Percentiles rank a stretch among this genome's conserved stretches.
phyloP scores from a whole-genome alignment of 2,797 vertebrate species.

The Notamacropus eugenii region DNA sequence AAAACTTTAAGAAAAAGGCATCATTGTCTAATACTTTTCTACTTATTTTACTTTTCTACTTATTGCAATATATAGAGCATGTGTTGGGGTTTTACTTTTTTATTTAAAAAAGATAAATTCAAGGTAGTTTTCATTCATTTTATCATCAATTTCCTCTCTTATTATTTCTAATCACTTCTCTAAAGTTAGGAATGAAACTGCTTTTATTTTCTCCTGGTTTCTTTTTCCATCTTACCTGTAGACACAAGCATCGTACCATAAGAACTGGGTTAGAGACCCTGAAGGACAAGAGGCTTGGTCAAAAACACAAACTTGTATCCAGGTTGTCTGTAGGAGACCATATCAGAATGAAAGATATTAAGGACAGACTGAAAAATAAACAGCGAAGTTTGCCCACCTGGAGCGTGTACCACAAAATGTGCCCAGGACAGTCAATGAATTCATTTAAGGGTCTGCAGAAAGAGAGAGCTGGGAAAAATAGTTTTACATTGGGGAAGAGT shows the following conservation, averaged over 20 bases:
- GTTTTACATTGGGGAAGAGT: not conserved
- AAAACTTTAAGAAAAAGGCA: too few relatives aligned
- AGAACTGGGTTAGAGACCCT: not conserved
- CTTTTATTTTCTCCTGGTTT: not conserved
- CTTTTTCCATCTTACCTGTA: not conserved
- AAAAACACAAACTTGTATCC: not conserved
- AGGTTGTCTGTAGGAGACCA: not conserved
- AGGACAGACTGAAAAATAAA: not conserved
- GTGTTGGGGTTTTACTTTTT: not conserved
- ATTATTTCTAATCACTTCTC: not conserved
- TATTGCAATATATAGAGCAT: slow-evolving; percentile 2
- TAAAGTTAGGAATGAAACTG: slow-evolving; percentile 12
- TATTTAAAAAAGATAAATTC: slow-evolving; percentile 47
- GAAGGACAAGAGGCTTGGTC: not conserved
- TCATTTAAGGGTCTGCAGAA: not conserved
- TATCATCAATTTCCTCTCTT: not conserved
- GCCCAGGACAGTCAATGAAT: not conserved
- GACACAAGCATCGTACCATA: not conserved
- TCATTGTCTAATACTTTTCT: not conserved
- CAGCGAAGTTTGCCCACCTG: not conserved
- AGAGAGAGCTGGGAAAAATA: not conserved
- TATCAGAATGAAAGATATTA: not conserved
- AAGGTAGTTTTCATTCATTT: slow-evolving; percentile 32
- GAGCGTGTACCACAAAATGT: not conserved
- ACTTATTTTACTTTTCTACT: not conserved